Evolutionary conservation across 1,140 invertebrate species (phyloP), one percentile per base, ranked within the genome.

Genomic region (Lasaia peninsularis): DNA sequence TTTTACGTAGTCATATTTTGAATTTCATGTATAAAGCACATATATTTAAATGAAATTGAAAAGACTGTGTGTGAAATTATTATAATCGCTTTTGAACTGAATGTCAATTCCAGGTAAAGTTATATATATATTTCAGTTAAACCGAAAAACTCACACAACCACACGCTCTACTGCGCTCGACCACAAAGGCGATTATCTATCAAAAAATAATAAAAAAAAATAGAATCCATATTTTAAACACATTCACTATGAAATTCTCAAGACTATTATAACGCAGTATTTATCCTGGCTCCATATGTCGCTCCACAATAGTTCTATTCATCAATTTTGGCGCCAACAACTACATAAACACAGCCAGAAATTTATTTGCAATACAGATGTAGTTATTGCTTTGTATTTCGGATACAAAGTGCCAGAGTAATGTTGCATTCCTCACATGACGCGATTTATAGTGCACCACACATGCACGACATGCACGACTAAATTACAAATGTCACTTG

Each of bases 401-500:
- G 44, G 44, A 52, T 37, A 44, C 61, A 63, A 59, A 55, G 49
- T 33, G 48, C 14, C 52, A 24, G 51, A 48, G 57, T 59, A 62
- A 63, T 55, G 50, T 57, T 34, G 44, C 64, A 63, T 67, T 63
- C 64, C 64, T 53, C 57, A 51, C 53, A 52, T 56, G 40, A 20
- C 11, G 56, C 57, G 55, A 67, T 67, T 64, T 67, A 67, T 67
- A 37, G 35, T 20, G 44, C 40, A 55, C 21, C 31, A 49, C 55
- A 64, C 32, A 31, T 33, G 31, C 44, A 55, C 44, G 20, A 64
- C 32, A 31, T 33, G 31, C 44, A 49, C 55, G 14, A 28, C 52
- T 65, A 65, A 62, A 65, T 65, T 65, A 48, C 59, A 31, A 62
- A 61, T 61, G 59, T 56, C 56, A 56, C 62, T 53, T 56, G 63